These are phyloP conservation scores for Pardosa pseudoannulata DNA, from an alignment of 2,888 invertebrate genomes.

Conservation along the genomic window DNA sequence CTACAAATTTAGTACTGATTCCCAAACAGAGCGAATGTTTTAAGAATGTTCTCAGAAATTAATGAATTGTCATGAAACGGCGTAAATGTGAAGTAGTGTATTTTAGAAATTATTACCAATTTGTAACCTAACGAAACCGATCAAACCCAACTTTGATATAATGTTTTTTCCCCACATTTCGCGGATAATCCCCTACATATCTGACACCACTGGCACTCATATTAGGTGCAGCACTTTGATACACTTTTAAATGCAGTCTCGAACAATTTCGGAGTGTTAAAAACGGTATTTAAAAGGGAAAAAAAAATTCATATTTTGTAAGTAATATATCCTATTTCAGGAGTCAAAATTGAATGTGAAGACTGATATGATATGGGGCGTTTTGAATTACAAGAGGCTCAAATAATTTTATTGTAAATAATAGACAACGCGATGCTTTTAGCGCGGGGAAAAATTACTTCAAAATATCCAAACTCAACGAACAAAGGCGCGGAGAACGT, in stretches of 20 bases:
- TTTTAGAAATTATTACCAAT: not conserved
- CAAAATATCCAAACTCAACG: not conserved
- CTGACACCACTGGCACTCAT: constrained; percentile 47
- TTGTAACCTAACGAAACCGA: not conserved
- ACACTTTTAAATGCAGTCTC: constrained; percentile 14
- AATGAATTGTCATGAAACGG: not conserved
- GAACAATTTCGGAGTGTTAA: not conserved
- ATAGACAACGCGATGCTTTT: not conserved
- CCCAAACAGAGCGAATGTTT: too few species aligned
- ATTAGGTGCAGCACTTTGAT: constrained; percentile 13
- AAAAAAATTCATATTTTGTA: not conserved
- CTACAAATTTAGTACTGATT: too few species aligned
- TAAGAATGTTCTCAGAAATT: not conserved
- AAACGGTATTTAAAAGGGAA: not conserved
- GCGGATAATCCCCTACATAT: constrained; percentile 56
- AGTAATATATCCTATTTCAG: not conserved
- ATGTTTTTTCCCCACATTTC: constrained; percentile 22
- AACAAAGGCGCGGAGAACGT: not conserved
- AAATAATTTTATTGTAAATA: not conserved
- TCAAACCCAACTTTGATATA: constrained; percentile 4
- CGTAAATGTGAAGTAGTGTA: not conserved
- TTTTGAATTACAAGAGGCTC: constrained; percentile 22
- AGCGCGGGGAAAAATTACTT: not conserved
- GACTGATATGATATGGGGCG: constrained; percentile 60
- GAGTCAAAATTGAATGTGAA: not conserved